These are phyloP conservation scores for Aphidius colemani DNA, from an alignment of 2,888 invertebrate species.

Conservation along the genomic window DNA sequence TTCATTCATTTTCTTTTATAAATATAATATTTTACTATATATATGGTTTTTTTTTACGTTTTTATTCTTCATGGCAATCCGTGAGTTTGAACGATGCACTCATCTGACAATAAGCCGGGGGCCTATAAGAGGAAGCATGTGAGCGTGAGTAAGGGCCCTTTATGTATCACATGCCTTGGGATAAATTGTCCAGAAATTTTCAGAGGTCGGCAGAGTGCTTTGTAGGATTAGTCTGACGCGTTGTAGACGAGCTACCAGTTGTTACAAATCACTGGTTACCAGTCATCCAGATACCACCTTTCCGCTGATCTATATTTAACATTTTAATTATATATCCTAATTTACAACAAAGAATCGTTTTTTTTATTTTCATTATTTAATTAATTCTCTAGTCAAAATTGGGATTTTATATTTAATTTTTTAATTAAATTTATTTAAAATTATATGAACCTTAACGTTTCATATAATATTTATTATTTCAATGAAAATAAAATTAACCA, in stretches of 20 bases:
- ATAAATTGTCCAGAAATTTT: conserved; percentile 53
- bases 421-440: too few species aligned
- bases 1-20: conserved; percentile 2
- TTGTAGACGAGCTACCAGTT: conserved; percentile 23
- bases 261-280: conserved; percentile 54
- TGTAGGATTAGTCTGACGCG: conserved; percentile 45
- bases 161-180: conserved; percentile 46
- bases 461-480: too few species aligned
- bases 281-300: conserved; percentile 46
- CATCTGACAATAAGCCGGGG: conserved; percentile 22
- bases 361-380: not conserved
- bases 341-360: not conserved
- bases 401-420: too few species aligned
- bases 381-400: not conserved
- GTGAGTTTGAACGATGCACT: conserved; percentile 16
- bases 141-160: conserved; percentile 39
- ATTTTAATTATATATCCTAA: not conserved
- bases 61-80: conserved; percentile 4
- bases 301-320: conserved; percentile 29
- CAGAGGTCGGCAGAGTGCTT: conserved; percentile 46
- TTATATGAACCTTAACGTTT: too few species aligned
- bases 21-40: not conserved
- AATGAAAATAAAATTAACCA: not conserved
- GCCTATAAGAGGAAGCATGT: conserved; percentile 20
- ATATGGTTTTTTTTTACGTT: not conserved